These are phyloP conservation scores for Pimephales promelas DNA, from an alignment of 2,113 vertebrate species.

Conservation along the genomic window DNA sequence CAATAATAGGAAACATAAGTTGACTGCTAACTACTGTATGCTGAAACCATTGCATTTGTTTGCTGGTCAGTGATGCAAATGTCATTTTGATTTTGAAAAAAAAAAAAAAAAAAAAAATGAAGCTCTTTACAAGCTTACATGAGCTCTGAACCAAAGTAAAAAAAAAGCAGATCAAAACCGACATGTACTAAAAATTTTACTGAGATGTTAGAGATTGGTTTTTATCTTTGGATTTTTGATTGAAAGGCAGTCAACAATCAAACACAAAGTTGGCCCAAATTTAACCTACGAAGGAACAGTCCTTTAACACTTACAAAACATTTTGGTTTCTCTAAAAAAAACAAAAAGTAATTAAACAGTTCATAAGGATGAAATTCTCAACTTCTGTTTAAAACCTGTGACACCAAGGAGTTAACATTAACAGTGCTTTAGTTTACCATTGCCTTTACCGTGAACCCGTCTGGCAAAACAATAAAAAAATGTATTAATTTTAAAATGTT, in stretches of 20 bases:
- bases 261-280: neutral
- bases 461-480: conserved; percentile 96
- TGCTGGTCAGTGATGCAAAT: neutral
- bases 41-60: neutral
- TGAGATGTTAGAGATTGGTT: too few relatives aligned
- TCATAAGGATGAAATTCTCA: neutral
- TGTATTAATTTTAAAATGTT: conserved; percentile 97
- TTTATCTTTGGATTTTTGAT: neutral
- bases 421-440: conserved; percentile 96
- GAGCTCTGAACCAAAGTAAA: too few relatives aligned
- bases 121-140: too few relatives aligned
- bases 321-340: neutral
- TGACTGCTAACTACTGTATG: neutral
- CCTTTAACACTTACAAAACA: neutral
- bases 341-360: neutral
- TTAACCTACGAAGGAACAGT: neutral
- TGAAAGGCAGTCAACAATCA: neutral
- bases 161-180: too few relatives aligned
- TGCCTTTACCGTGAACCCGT: conserved; percentile 96
- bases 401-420: conserved; percentile 78
- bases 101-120: too few relatives aligned
- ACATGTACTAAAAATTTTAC: too few relatives aligned
- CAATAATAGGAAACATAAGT: neutral
- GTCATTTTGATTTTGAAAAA: too few relatives aligned
- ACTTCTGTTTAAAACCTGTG: neutral